These are phyloP conservation scores for Gadopsis bispinosus DNA, from an alignment of 2,797 vertebrate species.

Conservation along the genomic window DNA sequence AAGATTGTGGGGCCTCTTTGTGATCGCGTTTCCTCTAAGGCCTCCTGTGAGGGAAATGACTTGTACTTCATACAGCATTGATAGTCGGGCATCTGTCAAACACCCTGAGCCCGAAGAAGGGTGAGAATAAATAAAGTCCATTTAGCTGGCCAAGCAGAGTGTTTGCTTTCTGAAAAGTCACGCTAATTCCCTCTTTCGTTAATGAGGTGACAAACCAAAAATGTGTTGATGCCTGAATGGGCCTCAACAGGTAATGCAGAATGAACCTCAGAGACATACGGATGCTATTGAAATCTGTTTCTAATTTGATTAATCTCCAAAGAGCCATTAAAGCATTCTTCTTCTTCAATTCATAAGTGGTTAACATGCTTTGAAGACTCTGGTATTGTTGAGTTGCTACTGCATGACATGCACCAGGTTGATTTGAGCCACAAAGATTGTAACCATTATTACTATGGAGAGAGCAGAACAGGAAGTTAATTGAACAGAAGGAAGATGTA, in stretches of 20 bases:
- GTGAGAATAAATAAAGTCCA: conserved; percentile 31
- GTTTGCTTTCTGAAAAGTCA: conserved; percentile 30
- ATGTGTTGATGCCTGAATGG: conserved; percentile 17
- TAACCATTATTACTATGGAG: background rate
- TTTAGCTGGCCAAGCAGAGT: conserved; percentile 50
- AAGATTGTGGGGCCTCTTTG: conserved; percentile 71
- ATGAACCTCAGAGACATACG: conserved; percentile 23
- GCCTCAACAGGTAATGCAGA: conserved; percentile 32
- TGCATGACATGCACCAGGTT: conserved; percentile 9
- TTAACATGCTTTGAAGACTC: conserved; percentile 26
- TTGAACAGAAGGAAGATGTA: background rate
- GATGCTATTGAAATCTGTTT: conserved; percentile 11
- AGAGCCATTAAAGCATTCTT: background rate
- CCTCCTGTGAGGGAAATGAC: conserved; percentile 65
- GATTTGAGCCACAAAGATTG: conserved; percentile 8
- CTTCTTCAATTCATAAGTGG: conserved; percentile 6
- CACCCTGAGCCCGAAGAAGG: conserved; percentile 25
- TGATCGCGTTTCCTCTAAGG: conserved; percentile 58
- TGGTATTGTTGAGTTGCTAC: conserved; percentile 15
- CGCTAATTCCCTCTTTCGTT: conserved; percentile 36
- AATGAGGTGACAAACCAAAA: conserved; percentile 55
- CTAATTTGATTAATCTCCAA: conserved; percentile 18
- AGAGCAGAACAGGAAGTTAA: background rate
- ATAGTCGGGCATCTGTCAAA: conserved; percentile 57
- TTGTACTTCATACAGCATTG: conserved; percentile 58